Evolutionary conservation across 2,888 invertebrate genomes (phyloP).

Genomic region (Prosapia bicincta): DNA sequence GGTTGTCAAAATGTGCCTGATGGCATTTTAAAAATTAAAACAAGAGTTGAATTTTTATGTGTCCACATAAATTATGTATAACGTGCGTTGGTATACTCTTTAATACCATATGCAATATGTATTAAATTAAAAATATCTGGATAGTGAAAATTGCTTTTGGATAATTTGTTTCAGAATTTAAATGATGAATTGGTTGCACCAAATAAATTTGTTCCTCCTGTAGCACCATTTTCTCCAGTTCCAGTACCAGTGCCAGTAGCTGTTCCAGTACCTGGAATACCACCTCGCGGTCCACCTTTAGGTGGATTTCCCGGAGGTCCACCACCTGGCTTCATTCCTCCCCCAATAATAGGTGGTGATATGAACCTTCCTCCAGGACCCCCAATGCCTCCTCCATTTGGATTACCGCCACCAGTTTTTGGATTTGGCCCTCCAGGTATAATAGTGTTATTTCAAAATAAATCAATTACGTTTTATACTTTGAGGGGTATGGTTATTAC

Average conservation of each 20-base stretch:
- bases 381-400: constrained; percentile 38
- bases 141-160: no score
- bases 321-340: constrained; percentile 39
- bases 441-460: no score
- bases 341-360: constrained; percentile 34
- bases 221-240: constrained; percentile 41
- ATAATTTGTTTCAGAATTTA: constrained; percentile 14
- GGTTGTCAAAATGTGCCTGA: no score
- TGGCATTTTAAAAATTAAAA: no score
- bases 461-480: no score
- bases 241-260: constrained; percentile 23
- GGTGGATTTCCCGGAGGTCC: constrained; percentile 42
- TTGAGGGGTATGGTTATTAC: no score
- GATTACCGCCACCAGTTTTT: constrained; percentile 75
- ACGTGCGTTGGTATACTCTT: no score
- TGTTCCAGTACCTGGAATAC: constrained; percentile 20
- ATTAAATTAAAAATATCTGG: no score
- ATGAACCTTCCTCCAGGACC: constrained; percentile 39
- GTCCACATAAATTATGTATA: no score
- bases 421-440: constrained; percentile 48
- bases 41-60: no score
- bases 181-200: constrained; percentile 14
- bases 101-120: no score
- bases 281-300: constrained; percentile 45
- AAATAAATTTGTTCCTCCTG: constrained; percentile 20